Percentiles rank a stretch among this genome's conserved stretches.
phyloP scores from a whole-genome alignment of 2,888 invertebrate species.

The Eulithis prunata region DNA sequence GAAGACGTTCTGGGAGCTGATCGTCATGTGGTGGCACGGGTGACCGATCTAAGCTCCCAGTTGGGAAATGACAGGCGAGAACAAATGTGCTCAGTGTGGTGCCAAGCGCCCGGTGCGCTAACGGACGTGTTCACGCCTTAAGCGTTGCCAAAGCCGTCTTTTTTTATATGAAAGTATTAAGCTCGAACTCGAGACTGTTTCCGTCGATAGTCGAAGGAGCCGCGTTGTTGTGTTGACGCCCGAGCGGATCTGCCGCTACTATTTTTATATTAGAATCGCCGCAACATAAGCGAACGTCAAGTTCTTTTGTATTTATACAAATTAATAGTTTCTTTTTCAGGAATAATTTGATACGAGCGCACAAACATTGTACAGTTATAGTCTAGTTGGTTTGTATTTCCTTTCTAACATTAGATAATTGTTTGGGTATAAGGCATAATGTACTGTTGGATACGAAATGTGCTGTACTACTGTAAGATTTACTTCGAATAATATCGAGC shows the following conservation, averaged over 20 bases:
- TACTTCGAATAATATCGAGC: slow-evolving; percentile 82
- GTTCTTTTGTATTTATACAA: slow-evolving; percentile 66
- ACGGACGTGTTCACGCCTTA: slow-evolving; percentile 69
- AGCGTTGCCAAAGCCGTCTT: slow-evolving; percentile 78
- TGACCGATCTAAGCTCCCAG: slow-evolving; percentile 79
- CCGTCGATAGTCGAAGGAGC: slow-evolving; percentile 71
- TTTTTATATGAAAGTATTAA: slow-evolving; percentile 66
- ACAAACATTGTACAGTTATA: slow-evolving; percentile 77
- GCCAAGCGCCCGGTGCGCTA: slow-evolving; percentile 75
- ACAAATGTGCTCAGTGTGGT: slow-evolving; percentile 80
- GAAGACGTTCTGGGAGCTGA: slow-evolving; percentile 86
- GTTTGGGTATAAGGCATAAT: slow-evolving; percentile 56
- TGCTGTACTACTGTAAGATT: slow-evolving; percentile 64
- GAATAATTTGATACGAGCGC: slow-evolving; percentile 79
- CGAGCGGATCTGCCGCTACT: slow-evolving; percentile 69
- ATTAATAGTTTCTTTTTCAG: slow-evolving; percentile 65
- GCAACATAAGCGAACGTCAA: slow-evolving; percentile 62
- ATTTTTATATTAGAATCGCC: slow-evolving; percentile 79
- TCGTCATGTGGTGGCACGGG: slow-evolving; percentile 85
- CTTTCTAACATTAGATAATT: slow-evolving; percentile 61
- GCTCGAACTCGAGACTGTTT: slow-evolving; percentile 72
- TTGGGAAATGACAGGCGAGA: slow-evolving; percentile 75
- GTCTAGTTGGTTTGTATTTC: slow-evolving; percentile 63
- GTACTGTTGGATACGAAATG: slow-evolving; percentile 43
- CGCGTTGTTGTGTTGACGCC: slow-evolving; percentile 67